Evolutionary conservation across 2,888 invertebrate species (phyloP), one percentile per base, ranked within the genome.

Genomic region (Drosophila paracracens): DNA sequence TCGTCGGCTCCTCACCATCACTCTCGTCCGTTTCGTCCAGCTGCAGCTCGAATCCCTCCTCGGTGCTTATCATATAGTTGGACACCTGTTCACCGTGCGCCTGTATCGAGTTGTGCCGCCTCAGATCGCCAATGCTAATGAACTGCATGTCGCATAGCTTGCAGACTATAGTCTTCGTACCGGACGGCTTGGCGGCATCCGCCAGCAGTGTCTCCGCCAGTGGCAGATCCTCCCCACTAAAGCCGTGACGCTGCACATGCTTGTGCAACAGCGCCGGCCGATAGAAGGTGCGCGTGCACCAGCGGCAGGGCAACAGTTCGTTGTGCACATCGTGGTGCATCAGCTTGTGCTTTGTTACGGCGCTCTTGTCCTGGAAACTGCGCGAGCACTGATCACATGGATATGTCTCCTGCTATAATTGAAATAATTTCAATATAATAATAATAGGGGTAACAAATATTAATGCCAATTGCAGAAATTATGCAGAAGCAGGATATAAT

Each of bases 21-120:
- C 93, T 92, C 67, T 87, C 84, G 25, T 93, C 93, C 2, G 93
- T 93, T 73, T 93, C 93, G 25, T 92, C 92, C 25, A 93, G 71
- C 27, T 89, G 79, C 52, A 93, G 68, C 73, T 93, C 93, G 57
- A 91, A 92, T 4, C 93, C 93, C 11, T 88, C 77, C 33, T 89
- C 84, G 48, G 92, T 92, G 36, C 91, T 90, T 21, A 92, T 92
- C 52, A 92, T 92, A 82, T 93, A 93, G 63, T 83, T 86, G 43
- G 74, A 36, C 0, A 62, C 13, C 21, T 70, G 70, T 2, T 60
- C 48, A 21, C 35, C 51, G 50, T 88, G 88, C 0, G 53, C 70
- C 57, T 58, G 75, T 68, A 83, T 79, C 5, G 73, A 63, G 11
- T 88, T 85, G 61, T 92, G 92, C 0, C 85, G 60, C 0, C 81